Base-by-base conservation (phyloP, 2,888 invertebrate genomes). In the Thumatha senex region DNA sequence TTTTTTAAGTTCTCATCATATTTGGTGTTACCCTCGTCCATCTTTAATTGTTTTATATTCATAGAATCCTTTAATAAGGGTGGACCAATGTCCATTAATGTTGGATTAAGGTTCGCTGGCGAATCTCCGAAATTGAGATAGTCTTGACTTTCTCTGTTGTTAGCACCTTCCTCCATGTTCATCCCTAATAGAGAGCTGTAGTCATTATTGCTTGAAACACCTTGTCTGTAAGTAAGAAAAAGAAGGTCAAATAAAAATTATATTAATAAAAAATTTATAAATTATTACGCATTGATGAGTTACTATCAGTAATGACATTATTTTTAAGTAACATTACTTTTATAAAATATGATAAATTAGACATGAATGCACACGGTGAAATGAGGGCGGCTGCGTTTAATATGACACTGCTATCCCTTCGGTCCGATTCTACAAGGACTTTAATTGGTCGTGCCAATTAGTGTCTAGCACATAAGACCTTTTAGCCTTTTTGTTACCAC, bases 151-250 rank as follows among this genome's bases (percentile, higher is more conserved):
- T n/a, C 36, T 13, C 36, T 31, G 3, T 13, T 62, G 9, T 49
- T 65, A n/a, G 52, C 54, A 33, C 30, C 48, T 7, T 62, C 61
- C 0, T 58, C 47, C n/a, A 35, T 35, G 7, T 51, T 56, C 40
- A 54, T 38, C 29, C 56, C 54, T 9, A 56, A 18, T 3, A 59
- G n/a, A 0, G 58, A 38, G 4, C 51, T 61, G 40, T 72, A 58
- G 15, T 73, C 69, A 18, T 56, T 60, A 2, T 63, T 55, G 4
- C 54, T 67, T 52, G 60, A 48, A 24, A 44, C 50, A 15, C 50
- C 48, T 40, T 48, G 54, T 48, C 58, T 53, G 54, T 42, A 42
- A 56, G 36, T 14, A 1, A 36, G 15, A 8, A 24, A 14, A 15
- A 18, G 1, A 9, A 2, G 29, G 44, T 24, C 18, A 4, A 31